These are phyloP conservation scores for Drosophila burlai DNA, from an alignment of 1,140 invertebrate species.

Conservation along the genomic window DNA sequence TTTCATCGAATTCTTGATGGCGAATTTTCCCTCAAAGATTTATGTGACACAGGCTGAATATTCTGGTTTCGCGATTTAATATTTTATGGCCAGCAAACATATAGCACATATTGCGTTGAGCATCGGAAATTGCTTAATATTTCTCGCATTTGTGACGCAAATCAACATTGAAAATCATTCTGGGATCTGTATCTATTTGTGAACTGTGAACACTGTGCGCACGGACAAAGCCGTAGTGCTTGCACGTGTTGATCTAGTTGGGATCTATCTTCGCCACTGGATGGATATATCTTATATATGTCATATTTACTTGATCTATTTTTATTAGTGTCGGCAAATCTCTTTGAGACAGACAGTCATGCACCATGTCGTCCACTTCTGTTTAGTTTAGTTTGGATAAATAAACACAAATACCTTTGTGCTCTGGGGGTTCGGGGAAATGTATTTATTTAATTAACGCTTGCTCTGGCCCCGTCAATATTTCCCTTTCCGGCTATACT, in stretches of 20 bases:
- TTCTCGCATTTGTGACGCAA: conserved; percentile 18
- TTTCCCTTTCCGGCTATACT: conserved; percentile 34
- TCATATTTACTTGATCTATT: conserved; percentile 16
- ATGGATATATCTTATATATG: conserved; percentile 1
- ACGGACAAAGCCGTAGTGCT: background rate
- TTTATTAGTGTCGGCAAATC: conserved; percentile 31
- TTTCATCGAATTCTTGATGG: background rate
- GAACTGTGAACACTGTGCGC: background rate
- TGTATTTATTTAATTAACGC: conserved; percentile 67
- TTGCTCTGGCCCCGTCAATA: conserved; percentile 54
- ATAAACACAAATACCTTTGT: conserved; percentile 15
- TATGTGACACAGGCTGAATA: conserved; percentile 2
- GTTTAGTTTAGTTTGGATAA: conserved; percentile 20
- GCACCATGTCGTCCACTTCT: conserved; percentile 10
- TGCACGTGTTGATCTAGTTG: conserved; percentile 19
- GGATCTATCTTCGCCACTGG: background rate
- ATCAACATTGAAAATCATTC: conserved; percentile 1
- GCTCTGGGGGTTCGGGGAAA: conserved; percentile 18
- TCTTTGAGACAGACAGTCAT: conserved; percentile 17
- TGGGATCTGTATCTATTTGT: conserved; percentile 7
- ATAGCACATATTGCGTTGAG: background rate
- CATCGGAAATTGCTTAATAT: conserved; percentile 1
- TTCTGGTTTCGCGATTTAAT: conserved; percentile 6
- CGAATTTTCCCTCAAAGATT: background rate
- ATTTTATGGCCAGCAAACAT: conserved; percentile 9